A percentile compares a stretch with the other conserved stretches of the same genome.
phyloP scores from a whole-genome alignment of 2,113 vertebrate species.

The Cyanistes caeruleus region DNA sequence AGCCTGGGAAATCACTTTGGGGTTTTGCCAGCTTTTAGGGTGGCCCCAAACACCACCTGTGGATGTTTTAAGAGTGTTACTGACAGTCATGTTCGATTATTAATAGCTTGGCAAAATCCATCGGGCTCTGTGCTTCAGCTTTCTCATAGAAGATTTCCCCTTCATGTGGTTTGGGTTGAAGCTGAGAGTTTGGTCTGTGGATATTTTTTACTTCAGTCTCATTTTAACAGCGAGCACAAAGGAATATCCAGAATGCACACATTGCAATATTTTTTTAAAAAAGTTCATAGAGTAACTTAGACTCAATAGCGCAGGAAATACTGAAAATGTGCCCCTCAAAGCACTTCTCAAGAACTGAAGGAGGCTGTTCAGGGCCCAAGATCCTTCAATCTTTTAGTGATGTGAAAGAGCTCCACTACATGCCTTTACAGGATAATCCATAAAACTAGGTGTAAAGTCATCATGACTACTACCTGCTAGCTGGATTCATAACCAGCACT shows the following conservation, averaged over 20 bases:
- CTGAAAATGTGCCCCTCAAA: neutral
- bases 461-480: accelerated
- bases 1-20: accelerated
- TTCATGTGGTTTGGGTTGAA: neutral
- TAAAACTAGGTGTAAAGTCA: neutral
- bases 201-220: neutral
- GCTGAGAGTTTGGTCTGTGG: neutral
- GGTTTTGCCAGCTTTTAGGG: neutral
- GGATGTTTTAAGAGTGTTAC: neutral
- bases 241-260: neutral
- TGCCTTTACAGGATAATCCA: neutral
- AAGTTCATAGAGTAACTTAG: accelerated
- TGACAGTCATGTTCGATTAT: neutral
- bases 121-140: neutral
- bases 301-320: neutral
- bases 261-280: neutral
- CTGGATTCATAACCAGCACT: neutral
- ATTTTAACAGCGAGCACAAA: accelerated
- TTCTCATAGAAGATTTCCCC: neutral
- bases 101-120: neutral
- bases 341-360: neutral
- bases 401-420: neutral
- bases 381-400: neutral
- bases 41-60: neutral
- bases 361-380: neutral